These are phyloP conservation scores for Scolopax mira DNA, from an alignment of 2,113 vertebrate species.

Conservation along the genomic window DNA sequence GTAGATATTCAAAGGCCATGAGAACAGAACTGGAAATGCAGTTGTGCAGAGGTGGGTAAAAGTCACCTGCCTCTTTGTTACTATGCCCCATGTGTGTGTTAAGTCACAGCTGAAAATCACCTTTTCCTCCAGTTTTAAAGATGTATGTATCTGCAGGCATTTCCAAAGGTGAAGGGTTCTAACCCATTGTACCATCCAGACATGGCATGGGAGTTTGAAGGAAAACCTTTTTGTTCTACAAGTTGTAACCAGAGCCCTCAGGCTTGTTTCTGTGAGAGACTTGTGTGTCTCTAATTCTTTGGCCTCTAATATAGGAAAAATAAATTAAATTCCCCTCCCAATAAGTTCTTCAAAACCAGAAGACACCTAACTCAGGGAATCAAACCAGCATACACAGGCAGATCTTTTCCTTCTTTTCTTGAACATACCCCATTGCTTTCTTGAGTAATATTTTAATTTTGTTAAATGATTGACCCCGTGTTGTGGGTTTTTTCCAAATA, in stretches of 20 bases:
- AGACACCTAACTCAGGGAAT: not conserved
- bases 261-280: not conserved
- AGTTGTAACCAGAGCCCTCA: no score
- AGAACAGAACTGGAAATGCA: not conserved
- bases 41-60: not conserved
- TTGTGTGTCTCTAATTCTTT: not conserved
- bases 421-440: not conserved
- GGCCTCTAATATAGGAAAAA: not conserved
- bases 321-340: not conserved
- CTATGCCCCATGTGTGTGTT: rapidly evolving
- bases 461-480: not conserved
- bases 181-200: not conserved
- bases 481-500: not conserved
- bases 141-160: not conserved
- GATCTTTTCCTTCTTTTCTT: not conserved
- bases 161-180: not conserved
- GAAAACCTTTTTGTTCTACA: no score
- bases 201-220: not conserved
- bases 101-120: not conserved
- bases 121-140: not conserved
- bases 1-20: not conserved
- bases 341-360: not conserved
- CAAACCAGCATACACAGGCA: not conserved
- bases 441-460: not conserved
- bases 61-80: not conserved